Evolutionary conservation across 1,140 invertebrate species (phyloP).

Genomic region (Drosophila virilis): DNA sequence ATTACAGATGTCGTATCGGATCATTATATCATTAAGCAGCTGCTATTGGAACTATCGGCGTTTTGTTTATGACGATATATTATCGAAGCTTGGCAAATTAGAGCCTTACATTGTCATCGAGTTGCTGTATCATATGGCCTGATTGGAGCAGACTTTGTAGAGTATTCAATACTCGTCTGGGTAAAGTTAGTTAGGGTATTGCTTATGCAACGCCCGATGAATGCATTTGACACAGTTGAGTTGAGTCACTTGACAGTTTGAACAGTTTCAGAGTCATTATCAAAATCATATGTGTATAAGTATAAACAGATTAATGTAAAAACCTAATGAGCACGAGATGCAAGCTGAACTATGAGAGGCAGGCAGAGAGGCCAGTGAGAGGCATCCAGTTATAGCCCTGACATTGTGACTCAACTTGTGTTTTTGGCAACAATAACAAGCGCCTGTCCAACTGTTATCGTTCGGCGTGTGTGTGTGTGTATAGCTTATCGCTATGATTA

Average conservation of each 20-base stretch:
- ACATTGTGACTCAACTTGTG: constrained; percentile 43
- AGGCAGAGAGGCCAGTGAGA: neutral
- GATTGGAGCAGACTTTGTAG: no score
- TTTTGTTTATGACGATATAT: no score
- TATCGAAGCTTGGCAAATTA: no score
- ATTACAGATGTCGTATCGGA: no score
- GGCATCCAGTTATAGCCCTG: constrained; percentile 31
- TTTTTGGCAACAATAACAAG: neutral
- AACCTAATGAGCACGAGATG: constrained; percentile 27
- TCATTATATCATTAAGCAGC: no score
- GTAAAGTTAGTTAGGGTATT: neutral
- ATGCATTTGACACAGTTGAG: constrained; percentile 21
- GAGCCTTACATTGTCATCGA: no score
- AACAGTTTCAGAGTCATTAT: constrained; percentile 22
- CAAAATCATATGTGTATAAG: constrained; percentile 11
- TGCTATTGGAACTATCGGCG: no score
- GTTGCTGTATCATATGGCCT: no score
- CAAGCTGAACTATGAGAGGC: constrained; percentile 5
- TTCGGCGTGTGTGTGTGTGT: neutral
- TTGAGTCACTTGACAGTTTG: constrained; percentile 19
- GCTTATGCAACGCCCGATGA: constrained; percentile 17
- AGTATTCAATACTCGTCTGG: no score
- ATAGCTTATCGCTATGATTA: constrained; percentile 38
- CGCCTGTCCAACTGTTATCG: constrained; percentile 1
- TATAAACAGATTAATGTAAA: constrained; percentile 15